These are phyloP conservation scores for Rostratula benghalensis DNA, from an alignment of 2,113 vertebrate genomes.

Conservation along the genomic window DNA sequence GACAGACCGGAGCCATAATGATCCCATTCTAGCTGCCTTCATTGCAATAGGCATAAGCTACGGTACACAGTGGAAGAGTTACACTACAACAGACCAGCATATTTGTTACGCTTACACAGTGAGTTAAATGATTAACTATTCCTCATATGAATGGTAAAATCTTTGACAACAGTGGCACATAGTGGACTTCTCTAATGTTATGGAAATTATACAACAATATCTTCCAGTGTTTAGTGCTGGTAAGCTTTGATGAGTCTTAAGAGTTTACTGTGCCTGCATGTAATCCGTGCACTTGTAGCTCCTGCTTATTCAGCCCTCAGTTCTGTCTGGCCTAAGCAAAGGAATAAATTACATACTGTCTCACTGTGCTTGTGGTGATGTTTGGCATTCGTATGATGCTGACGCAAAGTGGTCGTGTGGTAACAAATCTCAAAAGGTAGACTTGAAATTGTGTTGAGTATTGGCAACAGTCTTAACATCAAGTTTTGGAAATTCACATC, in stretches of 20 bases:
- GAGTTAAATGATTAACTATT: background rate
- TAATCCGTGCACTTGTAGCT: background rate
- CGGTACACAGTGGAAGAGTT: background rate
- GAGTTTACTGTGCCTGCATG: background rate
- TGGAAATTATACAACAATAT: background rate
- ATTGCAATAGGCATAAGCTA: rapidly evolving
- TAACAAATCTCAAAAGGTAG: background rate
- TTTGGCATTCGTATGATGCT: background rate
- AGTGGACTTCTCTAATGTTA: background rate
- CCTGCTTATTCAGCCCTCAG: background rate
- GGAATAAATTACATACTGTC: background rate
- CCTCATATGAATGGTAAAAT: background rate
- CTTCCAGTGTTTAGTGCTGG: background rate
- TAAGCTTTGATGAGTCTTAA: background rate
- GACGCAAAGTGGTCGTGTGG: background rate
- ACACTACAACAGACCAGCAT: background rate
- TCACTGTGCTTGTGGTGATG: background rate
- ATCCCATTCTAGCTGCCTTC: background rate
- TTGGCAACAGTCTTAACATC: background rate
- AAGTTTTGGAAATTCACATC: background rate
- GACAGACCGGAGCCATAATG: background rate
- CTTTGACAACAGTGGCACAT: background rate
- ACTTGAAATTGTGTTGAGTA: background rate
- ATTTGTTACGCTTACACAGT: background rate
- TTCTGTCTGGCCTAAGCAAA: background rate